phyloP scores from a whole-genome alignment of 2,888 invertebrate genomes.

The Stratiomys singularior region DNA sequence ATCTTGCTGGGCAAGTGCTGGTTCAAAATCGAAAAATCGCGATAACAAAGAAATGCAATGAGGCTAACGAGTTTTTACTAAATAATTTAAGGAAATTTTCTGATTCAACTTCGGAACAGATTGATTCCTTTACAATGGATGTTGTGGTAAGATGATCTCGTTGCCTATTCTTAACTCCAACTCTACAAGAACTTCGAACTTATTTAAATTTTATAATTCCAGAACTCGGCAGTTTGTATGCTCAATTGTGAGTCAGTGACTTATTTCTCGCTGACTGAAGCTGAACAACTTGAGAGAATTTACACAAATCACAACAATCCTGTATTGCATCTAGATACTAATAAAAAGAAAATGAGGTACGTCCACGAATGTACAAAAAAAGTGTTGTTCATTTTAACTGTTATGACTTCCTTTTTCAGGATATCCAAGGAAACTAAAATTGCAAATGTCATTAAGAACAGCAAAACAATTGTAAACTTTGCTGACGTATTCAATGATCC shows the following conservation, averaged over 20 bases:
- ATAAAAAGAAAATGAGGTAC: slow-evolving; percentile 23
- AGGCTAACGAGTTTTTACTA: slow-evolving; percentile 64
- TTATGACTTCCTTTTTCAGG: background rate
- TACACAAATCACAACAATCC: slow-evolving; percentile 2
- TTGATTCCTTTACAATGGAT: background rate
- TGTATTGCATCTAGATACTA: background rate
- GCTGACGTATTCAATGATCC: slow-evolving; percentile 69
- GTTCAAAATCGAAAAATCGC: slow-evolving; percentile 66
- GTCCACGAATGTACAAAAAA: background rate
- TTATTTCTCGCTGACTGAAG: background rate
- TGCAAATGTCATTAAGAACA: background rate
- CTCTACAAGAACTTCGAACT: too few species aligned
- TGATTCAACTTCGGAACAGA: background rate
- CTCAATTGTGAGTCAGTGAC: slow-evolving; percentile 8
- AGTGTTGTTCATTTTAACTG: background rate
- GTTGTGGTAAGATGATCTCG: background rate
- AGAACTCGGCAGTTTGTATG: background rate
- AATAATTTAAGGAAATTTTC: slow-evolving; percentile 50
- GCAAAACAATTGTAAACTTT: slow-evolving; percentile 55
- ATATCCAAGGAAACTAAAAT: slow-evolving; percentile 1
- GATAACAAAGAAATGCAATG: slow-evolving; percentile 71
- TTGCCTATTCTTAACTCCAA: too few species aligned
- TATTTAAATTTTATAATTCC: background rate
- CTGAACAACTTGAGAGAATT: background rate
- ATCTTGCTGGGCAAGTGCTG: slow-evolving; percentile 69